Percentiles rank a stretch among this genome's conserved stretches.
phyloP scores from a whole-genome alignment of 1,140 invertebrate species.

The Drosophila serrata region DNA sequence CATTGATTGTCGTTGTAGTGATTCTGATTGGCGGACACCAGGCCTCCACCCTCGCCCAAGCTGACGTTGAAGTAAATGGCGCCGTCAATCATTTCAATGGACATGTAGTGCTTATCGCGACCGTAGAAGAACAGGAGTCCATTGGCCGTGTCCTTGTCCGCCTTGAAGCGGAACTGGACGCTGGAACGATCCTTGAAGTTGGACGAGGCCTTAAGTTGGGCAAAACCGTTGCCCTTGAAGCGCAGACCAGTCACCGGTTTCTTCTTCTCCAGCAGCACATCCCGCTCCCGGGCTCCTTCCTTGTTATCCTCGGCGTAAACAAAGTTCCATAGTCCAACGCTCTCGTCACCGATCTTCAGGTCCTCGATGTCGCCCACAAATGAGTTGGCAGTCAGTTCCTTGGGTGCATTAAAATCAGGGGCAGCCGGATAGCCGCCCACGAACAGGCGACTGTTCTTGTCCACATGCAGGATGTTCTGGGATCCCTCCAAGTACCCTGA shows the following conservation, averaged over 20 bases:
- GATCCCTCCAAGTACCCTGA: conserved; percentile 89
- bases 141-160: conserved; percentile 90
- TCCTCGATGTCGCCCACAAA: conserved; percentile 97
- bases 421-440: conserved; percentile 95
- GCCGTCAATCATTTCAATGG: conserved; percentile 93
- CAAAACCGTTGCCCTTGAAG: conserved; percentile 95
- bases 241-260: conserved; percentile 89
- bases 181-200: conserved; percentile 87
- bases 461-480: conserved; percentile 94
- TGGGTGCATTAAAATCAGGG: conserved; percentile 89
- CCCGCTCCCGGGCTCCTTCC: conserved; percentile 89
- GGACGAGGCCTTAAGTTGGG: conserved; percentile 88
- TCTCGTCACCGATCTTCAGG: conserved; percentile 94
- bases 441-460: conserved; percentile 94
- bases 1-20: conserved; percentile 93
- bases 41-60: conserved; percentile 87
- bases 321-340: conserved; percentile 98
- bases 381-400: conserved; percentile 89
- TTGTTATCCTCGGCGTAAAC: conserved; percentile 91
- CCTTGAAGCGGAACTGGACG: conserved; percentile 93
- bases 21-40: conserved; percentile 87
- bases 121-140: conserved; percentile 95
- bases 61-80: conserved; percentile 90
- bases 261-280: conserved; percentile 71
- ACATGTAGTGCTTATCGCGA: conserved; percentile 91